Base-by-base conservation (phyloP, 2,113 vertebrate genomes). In the Pituophis catenifer region DNA sequence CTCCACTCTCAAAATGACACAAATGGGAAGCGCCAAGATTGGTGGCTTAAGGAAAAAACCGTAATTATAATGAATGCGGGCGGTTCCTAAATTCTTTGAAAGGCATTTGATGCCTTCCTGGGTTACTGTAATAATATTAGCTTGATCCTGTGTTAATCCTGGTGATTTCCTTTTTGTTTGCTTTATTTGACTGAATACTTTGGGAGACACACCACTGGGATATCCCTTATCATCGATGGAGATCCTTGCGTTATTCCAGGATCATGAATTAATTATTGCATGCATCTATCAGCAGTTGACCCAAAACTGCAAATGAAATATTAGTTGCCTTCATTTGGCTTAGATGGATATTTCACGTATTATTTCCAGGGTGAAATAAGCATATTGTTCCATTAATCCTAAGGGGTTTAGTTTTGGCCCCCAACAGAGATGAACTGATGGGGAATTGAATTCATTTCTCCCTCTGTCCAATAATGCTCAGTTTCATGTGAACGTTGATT, bases 151-250 rank as follows among this genome's bases (percentile, higher is more conserved):
- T 75, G 90, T 85, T 94, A 65, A 85, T 50, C 57, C 75, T 65
- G 91, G 19, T 59, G 57, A 93, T 88, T 89, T 92, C 33, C 94
- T 94, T 62, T 92, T 94, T 81, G 89, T 93, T 95, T 95, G 92
- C 75, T 91, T 94, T 92, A 91, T 70, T 91, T 90, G 95, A 85
- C 48, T 81, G 87, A 26, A 87, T 81, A 92, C 85, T 91, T 48
- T 86, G 53, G 54, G 50, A 53, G 59, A 55, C 13, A 54, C 13
- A 57, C 57, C 33, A 53, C 33, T 29, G 21, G 15, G 23, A 2
- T 1, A 54, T 81, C 48, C 21, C 26, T 65, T 33, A 33, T 21
- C 23, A 17, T 44, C 23, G 19, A 44, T 48, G n/a, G 65, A 53
- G 75, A 6, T 33, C 48, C 44, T 15, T 48, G 44, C 13, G 1